Base-by-base conservation (phyloP, 1,140 invertebrate species). In the Palaemon carinicauda region DNA sequence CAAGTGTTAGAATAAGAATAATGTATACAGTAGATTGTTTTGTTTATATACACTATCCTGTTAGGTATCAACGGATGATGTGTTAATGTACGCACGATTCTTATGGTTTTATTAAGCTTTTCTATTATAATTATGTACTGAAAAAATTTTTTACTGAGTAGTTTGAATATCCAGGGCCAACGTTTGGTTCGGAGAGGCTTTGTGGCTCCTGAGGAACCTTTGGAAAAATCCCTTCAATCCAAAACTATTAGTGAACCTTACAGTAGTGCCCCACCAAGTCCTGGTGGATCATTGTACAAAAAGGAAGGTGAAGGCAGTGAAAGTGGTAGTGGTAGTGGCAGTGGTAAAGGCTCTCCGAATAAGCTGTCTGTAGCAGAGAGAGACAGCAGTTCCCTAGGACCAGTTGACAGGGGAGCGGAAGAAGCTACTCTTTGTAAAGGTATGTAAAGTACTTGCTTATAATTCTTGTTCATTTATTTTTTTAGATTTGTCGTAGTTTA, bases 221-320 rank as follows among this genome's bases (percentile, higher is more conserved):
- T 97, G 78, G 95, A 96, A 90, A 94, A 95, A 90, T 96, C 95
- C 78, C 92, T 94, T 21, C 92, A 94, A 92, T 88, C 90, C 91
- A 41, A 89, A 93, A 88, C 83, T 88, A 88, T 54, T 54, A 89
- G 52, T 87, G 87, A 65, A 81, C 87, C 71, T 24, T 75, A 53
- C 19, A 73, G 71, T 53, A 80, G 31, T 29, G 24, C 65, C 51
- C 53, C 88, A 10, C 60, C 31, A 41, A 82, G 65, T 79, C 85
- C 82, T 69, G 54, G 24, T 77, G 56, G 77, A 69, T 75, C 17
- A 54, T 53, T 41, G 52, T 29, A 24, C 54, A 77, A 29, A 69
- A 56, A 74, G 50, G 50, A 33, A 41, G 41, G 74, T 51, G n/a
- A 24, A 50, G n/a, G 24, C 24, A 79, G 53, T n/a, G 84, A 21